A percentile compares a stretch with the other conserved stretches of the same genome.
phyloP scores from a whole-genome alignment of 2,113 vertebrate species.

The Serinus canaria region DNA sequence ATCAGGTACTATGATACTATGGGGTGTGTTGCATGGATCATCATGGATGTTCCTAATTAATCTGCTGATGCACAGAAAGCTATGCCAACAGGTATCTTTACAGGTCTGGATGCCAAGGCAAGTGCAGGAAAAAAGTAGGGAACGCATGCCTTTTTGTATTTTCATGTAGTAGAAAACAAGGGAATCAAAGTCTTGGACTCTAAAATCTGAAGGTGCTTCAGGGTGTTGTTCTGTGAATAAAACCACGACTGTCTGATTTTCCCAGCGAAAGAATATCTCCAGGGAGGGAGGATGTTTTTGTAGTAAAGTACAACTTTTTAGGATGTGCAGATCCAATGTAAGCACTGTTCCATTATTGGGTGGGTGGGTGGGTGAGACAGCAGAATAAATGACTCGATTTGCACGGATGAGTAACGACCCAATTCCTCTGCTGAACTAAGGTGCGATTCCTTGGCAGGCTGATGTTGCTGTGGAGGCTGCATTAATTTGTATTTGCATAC shows the following conservation, averaged over 20 bases:
- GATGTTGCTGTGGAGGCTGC: not conserved
- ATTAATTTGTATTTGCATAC: conserved; percentile 27
- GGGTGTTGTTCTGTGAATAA: not conserved
- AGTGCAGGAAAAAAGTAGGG: not conserved
- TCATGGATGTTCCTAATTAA: not conserved
- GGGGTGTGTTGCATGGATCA: not conserved
- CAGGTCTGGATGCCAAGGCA: not conserved
- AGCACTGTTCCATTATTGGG: not conserved
- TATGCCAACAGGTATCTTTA: not conserved
- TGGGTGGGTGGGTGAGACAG: not conserved
- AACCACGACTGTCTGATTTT: not conserved
- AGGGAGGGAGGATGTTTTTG: not conserved
- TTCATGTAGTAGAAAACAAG: not conserved
- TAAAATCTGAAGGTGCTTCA: not conserved
- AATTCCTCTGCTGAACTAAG: not conserved
- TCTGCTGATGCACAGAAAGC: not conserved
- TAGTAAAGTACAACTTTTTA: not conserved
- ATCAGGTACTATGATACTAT: not conserved
- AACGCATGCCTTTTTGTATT: not conserved
- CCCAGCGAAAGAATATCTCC: not conserved
- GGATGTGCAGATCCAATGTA: not conserved
- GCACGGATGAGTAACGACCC: conserved; percentile 12
- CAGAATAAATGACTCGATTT: not conserved
- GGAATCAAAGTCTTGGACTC: not conserved
- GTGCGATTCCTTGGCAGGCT: conserved; percentile 32